Base-by-base conservation (phyloP, 2,888 invertebrate species). In the Nymphalis polychloros region DNA sequence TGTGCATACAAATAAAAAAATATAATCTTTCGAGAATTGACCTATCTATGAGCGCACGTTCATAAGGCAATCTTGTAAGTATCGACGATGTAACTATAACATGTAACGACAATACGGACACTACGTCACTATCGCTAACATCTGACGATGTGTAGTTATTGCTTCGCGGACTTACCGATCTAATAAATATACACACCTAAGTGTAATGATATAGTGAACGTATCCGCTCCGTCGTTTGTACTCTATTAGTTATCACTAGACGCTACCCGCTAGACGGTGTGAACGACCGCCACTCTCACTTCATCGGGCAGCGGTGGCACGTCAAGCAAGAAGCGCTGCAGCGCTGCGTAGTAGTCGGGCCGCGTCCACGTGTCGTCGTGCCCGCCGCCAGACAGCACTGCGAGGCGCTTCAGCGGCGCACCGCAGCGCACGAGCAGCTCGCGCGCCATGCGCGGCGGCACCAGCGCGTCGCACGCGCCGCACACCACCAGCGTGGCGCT, bases 331-430 rank as follows among this genome's bases (percentile, higher is more conserved):
- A 94, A 94, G 71, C 93, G 88, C 77, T 93, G 93, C 69, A 94
- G 81, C 1, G 91, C 88, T 31, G 93, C 85, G 79, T 95, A 96
- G 78, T 97, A 98, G 72, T 97, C 97, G 71, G 95, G 94, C 77
- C 96, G 95, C 70, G 96, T 96, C 98, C 98, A 98, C 0, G 98
- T 98, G 85, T 98, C 98, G 81, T 98, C 98, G 86, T 99, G 98
- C 0, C 97, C 97, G 1, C 98, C 98, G 23, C 95, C 94, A 2
- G 95, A 94, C 85, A 98, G 94, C 79, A 96, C 95, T 27, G 96
- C 89, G 57, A 98, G 87, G 75, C 96, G 95, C 88, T 98, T 98
- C 77, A 94, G 93, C 27, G 94, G 86, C 72, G 97, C 96, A 47
- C 94, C 94, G 82, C 97, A 97, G 59, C 94, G 90, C 76, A 94